Conservation (phyloP, 1,140 invertebrate genomes). For the Cyclargus thomasi region DNA sequence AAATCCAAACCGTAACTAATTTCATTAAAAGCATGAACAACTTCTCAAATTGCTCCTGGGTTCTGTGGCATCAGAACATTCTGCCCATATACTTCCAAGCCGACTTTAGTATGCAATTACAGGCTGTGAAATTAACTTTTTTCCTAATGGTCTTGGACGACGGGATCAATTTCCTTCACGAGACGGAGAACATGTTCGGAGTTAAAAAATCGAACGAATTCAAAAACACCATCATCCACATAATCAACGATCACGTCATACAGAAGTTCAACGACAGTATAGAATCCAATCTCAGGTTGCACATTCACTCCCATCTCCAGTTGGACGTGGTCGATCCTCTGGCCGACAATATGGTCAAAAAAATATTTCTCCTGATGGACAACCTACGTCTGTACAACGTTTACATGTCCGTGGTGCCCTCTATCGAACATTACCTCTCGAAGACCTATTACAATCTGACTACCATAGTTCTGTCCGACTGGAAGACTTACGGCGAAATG, state of each 20-base stretch:
- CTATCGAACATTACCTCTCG: constrained; percentile 94
- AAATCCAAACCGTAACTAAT: constrained; percentile 79
- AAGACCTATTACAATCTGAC: constrained; percentile 98
- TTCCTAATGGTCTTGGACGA: constrained; percentile 81
- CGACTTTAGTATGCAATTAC: constrained; percentile 78
- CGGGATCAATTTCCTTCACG: constrained; percentile 63
- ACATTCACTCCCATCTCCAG: constrained; percentile 93
- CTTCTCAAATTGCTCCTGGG: constrained; percentile 83
- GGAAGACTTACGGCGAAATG: constrained; percentile 98
- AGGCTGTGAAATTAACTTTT: constrained; percentile 80
- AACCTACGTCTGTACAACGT: constrained; percentile 65
- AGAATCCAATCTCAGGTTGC: constrained; percentile 92
- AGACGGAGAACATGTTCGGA: constrained; percentile 47
- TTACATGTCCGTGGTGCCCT: constrained; percentile 67
- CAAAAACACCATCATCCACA: constrained; percentile 43
- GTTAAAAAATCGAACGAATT: constrained; percentile 47
- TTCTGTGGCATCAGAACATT: constrained; percentile 89
- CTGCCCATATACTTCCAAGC: constrained; percentile 86
- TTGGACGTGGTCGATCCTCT: constrained; percentile 87
- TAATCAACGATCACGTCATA: constrained; percentile 75
- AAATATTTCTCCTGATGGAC: constrained; percentile 74
- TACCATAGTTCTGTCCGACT: constrained; percentile 97
- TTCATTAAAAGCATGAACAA: constrained; percentile 77
- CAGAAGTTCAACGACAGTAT: constrained; percentile 89
- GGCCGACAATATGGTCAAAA: constrained; percentile 72